Conservation (phyloP, 2,113 vertebrate genomes). For the Aldabrachelys gigantea region DNA sequence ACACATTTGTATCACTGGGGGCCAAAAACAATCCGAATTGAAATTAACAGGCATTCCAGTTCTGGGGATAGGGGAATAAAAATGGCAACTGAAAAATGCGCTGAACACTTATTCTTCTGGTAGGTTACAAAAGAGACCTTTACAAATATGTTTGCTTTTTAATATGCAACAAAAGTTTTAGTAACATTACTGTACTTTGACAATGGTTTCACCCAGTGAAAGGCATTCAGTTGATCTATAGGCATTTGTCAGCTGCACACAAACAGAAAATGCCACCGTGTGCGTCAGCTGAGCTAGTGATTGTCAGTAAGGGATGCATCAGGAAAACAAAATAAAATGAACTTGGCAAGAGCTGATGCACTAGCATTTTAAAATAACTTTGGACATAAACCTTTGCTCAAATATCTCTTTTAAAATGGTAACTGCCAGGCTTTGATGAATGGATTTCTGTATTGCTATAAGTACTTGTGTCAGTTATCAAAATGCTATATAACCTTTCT, state of each 20-base stretch:
- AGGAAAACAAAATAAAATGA: background rate
- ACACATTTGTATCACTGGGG: rapidly evolving
- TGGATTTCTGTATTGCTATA: background rate
- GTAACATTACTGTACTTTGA: background rate
- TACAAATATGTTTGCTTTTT: background rate
- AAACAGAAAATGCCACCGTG: background rate
- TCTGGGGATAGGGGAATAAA: background rate
- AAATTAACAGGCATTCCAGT: background rate
- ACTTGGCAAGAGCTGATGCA: background rate
- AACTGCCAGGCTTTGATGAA: background rate
- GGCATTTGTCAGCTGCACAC: background rate
- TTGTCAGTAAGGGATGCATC: background rate
- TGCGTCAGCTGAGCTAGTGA: background rate
- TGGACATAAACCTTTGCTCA: background rate
- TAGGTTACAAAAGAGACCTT: background rate
- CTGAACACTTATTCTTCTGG: background rate
- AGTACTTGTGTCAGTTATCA: background rate
- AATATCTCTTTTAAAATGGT: background rate
- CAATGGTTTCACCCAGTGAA: background rate
- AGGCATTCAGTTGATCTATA: background rate
- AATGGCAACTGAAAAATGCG: background rate
- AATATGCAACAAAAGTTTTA: background rate
- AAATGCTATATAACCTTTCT: background rate
- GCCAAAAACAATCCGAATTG: too few relatives aligned
- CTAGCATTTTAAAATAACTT: background rate